Evolutionary conservation across 2,888 invertebrate genomes (phyloP), one percentile per base, ranked within the genome.

Genomic region (Labia minor): DNA sequence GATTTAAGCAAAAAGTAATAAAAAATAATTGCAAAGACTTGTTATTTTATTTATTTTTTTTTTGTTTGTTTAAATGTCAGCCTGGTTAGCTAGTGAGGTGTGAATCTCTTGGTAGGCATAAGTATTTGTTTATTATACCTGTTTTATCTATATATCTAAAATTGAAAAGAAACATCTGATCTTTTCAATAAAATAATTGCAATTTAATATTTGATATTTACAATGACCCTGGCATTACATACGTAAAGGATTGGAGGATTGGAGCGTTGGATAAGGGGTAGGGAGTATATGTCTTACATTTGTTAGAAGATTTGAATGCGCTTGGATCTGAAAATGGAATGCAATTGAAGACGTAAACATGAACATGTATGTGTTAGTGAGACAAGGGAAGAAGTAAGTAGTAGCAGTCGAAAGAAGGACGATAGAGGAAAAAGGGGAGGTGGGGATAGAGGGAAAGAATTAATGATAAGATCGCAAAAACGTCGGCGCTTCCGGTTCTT

Each of bases 141-240:
- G 49, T 26, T 26, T n/a, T 26, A 26, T 26, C 26, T 26, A 26
- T 26, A 26, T 26, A 26, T 6, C 26, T 26, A 26, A 26, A 26
- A 26, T 6, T 6, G 26, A 8, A 16, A 14, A 8, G 16, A 14
- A 49, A 14, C 49, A 49, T 49, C 49, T 49, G 49, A 49, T 49
- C 49, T 49, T 49, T 49, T 14, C 49, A n/a, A n/a, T 2, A 26
- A 26, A 26, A 11, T 49, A 49, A 49, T 49, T 49, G 49, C 49
- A 49, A n/a, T 49, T 49, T 49, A 49, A 49, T 49, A 49, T 49
- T 49, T 49, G 49, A 49, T 49, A 49, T 49, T 49, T 49, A 14
- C 49, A 49, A 49, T 16, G 49, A n/a, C 49, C 49, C 49, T 49
- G 49, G 49, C 49, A 49, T 49, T 49, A 49, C 49, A 49, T 49